phyloP scores from a whole-genome alignment of 2,113 vertebrate genomes.

The Prionailurus bengalensis region DNA sequence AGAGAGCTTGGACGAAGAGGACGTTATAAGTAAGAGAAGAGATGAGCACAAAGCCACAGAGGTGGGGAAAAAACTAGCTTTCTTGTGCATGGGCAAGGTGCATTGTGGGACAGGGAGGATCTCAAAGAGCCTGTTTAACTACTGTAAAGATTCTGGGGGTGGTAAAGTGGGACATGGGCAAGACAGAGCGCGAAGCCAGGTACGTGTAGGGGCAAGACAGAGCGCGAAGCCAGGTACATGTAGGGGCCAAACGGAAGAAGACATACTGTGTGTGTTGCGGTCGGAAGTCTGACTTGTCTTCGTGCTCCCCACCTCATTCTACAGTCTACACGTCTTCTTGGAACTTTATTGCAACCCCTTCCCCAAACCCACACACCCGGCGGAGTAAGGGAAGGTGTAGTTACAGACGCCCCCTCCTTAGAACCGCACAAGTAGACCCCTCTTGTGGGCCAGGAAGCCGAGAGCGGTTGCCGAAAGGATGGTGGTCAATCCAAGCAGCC shows the following conservation, averaged over 20 bases:
- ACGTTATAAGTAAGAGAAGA: not conserved
- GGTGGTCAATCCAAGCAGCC: conserved; percentile 90
- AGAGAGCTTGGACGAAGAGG: not conserved
- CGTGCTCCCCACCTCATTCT: not conserved
- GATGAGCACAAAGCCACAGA: not conserved
- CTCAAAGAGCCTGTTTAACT: not conserved
- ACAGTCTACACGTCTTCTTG: not conserved
- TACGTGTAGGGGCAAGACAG: not conserved
- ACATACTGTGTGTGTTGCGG: not conserved
- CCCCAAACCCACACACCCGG: not conserved
- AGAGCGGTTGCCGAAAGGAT: conserved; percentile 87
- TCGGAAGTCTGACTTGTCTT: not conserved
- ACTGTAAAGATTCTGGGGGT: not conserved
- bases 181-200: not conserved
- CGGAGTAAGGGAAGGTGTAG: not conserved
- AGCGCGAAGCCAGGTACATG: not conserved
- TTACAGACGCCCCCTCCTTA: conserved; percentile 76
- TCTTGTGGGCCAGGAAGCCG: conserved; percentile 91
- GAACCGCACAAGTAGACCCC: conserved; percentile 87
- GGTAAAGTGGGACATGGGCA: not conserved
- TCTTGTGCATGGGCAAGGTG: not conserved
- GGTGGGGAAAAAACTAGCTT: not conserved
- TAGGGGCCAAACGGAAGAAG: not conserved
- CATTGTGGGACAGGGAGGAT: not conserved
- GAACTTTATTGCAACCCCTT: not conserved